phyloP scores from a whole-genome alignment of 1,140 invertebrate genomes.

The Pseudomyrmex cubaensis region DNA sequence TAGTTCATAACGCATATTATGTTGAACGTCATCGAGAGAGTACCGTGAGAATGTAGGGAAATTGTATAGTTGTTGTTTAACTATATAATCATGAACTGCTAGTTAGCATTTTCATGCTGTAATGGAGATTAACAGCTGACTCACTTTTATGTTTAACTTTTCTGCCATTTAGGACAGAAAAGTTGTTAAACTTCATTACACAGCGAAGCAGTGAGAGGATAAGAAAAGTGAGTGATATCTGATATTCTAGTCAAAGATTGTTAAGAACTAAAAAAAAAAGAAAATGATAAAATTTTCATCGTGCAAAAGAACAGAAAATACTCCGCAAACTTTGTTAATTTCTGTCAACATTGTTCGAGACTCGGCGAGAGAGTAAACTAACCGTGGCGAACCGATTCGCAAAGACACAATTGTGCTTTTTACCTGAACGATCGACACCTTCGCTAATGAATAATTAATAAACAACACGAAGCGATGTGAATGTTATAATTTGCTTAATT shows the following conservation, averaged over 20 bases:
- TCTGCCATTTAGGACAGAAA: too few relatives aligned
- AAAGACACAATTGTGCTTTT: constrained; percentile 32
- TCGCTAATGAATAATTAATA: constrained; percentile 57
- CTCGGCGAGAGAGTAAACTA: not conserved
- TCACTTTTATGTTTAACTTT: too few relatives aligned
- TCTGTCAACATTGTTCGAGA: not conserved
- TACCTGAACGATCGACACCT: constrained; percentile 48
- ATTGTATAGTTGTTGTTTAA: constrained; percentile 49
- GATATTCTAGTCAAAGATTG: too few relatives aligned
- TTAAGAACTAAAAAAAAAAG: not conserved
- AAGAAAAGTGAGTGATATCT: too few relatives aligned
- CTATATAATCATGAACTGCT: too few relatives aligned
- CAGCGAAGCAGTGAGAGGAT: too few relatives aligned
- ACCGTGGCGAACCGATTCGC: not conserved
- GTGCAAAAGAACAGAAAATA: not conserved
- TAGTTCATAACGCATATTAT: constrained; percentile 44
- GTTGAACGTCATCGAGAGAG: constrained; percentile 46
- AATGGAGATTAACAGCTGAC: too few relatives aligned
- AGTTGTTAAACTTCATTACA: too few relatives aligned
- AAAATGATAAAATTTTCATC: constrained; percentile 21
- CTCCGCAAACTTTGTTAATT: not conserved
- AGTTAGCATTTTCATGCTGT: too few relatives aligned
- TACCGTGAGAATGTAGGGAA: constrained; percentile 79
- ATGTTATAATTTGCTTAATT: not conserved
- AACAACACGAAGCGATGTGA: constrained; percentile 11